These are phyloP conservation scores for Chydorus sphaericus DNA, from an alignment of 2,888 invertebrate genomes.

Conservation along the genomic window DNA sequence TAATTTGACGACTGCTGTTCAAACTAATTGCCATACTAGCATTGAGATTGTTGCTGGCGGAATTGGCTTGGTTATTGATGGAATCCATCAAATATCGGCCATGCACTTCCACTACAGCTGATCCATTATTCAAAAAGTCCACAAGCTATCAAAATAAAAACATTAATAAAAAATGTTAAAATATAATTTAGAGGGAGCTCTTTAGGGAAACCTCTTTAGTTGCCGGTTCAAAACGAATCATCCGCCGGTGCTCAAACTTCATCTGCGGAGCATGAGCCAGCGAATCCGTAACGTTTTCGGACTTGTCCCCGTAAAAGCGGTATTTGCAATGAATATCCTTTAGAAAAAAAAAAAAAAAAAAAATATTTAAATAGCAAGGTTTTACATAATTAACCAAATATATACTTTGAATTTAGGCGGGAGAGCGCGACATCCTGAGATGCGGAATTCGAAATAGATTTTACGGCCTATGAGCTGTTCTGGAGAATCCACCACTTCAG, in stretches of 20 bases:
- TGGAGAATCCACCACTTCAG: slow-evolving; percentile 36
- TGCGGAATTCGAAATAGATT: slow-evolving; percentile 34
- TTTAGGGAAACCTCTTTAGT: slow-evolving; percentile 33
- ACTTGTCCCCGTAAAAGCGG: slow-evolving; percentile 33
- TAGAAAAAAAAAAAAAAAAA: slow-evolving; percentile 13
- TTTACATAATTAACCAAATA: slow-evolving; percentile 2
- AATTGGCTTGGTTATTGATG: slow-evolving; percentile 21
- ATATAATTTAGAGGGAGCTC: neutral
- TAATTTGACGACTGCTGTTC: slow-evolving; percentile 25
- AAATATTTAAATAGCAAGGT: neutral
- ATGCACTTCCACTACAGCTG: slow-evolving; percentile 34
- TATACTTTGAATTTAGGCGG: slow-evolving; percentile 35
- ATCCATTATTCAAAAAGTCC: slow-evolving; percentile 32
- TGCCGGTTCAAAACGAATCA: slow-evolving; percentile 31
- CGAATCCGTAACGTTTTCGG: slow-evolving; percentile 27
- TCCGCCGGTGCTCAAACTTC: slow-evolving; percentile 32
- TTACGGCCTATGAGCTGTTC: slow-evolving; percentile 33
- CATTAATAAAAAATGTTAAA: too few relatives aligned
- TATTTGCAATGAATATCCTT: slow-evolving; percentile 33
- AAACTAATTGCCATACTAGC: too few relatives aligned
- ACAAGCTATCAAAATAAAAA: slow-evolving; percentile 26
- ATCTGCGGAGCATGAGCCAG: slow-evolving; percentile 30
- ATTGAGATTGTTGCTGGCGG: too few relatives aligned
- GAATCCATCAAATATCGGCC: slow-evolving; percentile 33
- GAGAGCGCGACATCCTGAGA: slow-evolving; percentile 34